Base-by-base conservation (phyloP, 2,888 invertebrate species). In the Drosophila meridionalis region DNA sequence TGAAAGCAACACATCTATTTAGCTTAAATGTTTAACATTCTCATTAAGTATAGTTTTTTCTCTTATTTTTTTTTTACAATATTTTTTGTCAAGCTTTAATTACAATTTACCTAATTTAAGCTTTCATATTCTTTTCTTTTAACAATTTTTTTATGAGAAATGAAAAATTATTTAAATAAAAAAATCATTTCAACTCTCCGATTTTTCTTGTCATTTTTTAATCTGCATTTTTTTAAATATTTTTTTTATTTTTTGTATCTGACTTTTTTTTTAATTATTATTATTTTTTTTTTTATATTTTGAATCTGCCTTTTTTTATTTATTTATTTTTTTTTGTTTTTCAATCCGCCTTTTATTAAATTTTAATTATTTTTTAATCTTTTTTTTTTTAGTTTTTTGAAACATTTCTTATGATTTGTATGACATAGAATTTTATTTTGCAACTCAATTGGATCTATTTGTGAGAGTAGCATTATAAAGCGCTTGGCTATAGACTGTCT, bases 1-100 rank as follows among this genome's bases (percentile, higher is more conserved):
- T 67, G 60, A 73, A 68, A 76, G 79, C 88, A 82, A 89, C 83
- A 78, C 73, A 86, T 69, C 69, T 72, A 64, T 70, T 62, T 67
- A 72, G 66, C 73, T 82, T 80, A 73, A 76, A 82, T 84, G 71
- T 80, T 83, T 76, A 81, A 78, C 83, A 83, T 80, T 77, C 7
- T 61, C 60, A 62, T 76, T 68, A 72, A 64, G 56, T 73, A 67
- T 72, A 45, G 32, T 1, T n/a, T 26, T 53, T 34, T 34, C 11
- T 14, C 28, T 28, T 53, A 4, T 20, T 45, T 26, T 60, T 76
- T 42, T 45, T 58, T 83, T 87, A 79, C 76, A 83, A 69, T 66
- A 64, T 63, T 61, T 4, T 47, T 40, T 40, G 8, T 59, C 5
- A 58, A 71, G 69, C 58, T 48, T 75, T 69, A 62, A 76, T 77